Conservation (phyloP, 2,888 invertebrate genomes). For the Schizaphis graminum region DNA sequence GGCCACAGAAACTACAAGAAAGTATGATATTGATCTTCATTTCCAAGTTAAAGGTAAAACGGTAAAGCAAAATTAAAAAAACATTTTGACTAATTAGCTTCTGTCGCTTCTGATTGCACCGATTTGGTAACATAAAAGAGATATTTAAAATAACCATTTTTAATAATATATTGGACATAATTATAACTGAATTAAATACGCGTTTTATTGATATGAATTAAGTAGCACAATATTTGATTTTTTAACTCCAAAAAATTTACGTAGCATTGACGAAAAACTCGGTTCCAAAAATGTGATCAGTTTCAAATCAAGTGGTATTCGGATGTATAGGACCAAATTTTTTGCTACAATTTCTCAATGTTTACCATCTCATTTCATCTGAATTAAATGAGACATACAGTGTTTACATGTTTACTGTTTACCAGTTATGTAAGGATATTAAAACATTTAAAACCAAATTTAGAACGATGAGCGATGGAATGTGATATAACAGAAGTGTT, state of each 20-base stretch:
- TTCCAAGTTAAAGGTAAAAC: conserved; percentile 23
- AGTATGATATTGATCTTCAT: neutral
- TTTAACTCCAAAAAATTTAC: conserved; percentile 5
- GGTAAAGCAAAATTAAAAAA: conserved; percentile 24
- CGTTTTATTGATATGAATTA: neutral
- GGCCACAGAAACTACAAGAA: neutral
- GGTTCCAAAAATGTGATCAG: neutral
- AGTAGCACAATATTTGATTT: neutral
- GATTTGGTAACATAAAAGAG: too few relatives aligned
- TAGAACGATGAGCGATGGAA: neutral
- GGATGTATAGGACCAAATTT: too few relatives aligned
- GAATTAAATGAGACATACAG: too few relatives aligned
- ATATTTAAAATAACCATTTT: too few relatives aligned
- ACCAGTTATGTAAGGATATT: neutral
- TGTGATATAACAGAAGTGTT: neutral
- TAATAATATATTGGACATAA: too few relatives aligned
- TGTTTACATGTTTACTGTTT: neutral
- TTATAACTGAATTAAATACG: neutral
- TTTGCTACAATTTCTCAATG: too few relatives aligned
- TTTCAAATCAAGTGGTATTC: too few relatives aligned
- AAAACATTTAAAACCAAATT: neutral
- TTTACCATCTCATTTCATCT: neutral
- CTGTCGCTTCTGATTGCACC: neutral
- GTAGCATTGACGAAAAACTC: neutral
- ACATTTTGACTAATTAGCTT: conserved; percentile 10